A percentile compares a stretch with the other conserved stretches of the same genome.
These are phyloP conservation scores for Mylabris phalerata DNA, from an alignment of 1,140 invertebrate genomes.

Conservation along the genomic window DNA sequence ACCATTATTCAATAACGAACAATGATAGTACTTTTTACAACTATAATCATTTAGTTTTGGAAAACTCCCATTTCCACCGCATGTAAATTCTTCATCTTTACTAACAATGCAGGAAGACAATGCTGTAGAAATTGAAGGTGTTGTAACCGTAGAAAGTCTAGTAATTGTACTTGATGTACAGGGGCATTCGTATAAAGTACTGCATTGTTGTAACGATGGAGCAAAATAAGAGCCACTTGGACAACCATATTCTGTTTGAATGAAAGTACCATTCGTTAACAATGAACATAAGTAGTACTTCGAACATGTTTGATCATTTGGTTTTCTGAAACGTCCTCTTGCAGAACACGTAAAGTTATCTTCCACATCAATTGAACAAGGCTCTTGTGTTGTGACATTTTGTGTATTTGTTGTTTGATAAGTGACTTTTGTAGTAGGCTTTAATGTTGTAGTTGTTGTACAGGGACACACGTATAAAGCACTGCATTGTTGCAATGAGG, in stretches of 20 bases:
- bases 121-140: background rate
- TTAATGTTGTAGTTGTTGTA: too few species aligned
- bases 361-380: background rate
- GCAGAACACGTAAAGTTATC: conserved; percentile 1
- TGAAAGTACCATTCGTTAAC: conserved; percentile 4
- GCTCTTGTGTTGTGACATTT: too few species aligned
- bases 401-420: too few species aligned
- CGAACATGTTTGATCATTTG: conserved; percentile 4
- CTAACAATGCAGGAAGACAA: background rate
- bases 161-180: background rate
- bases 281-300: conserved; percentile 10
- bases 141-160: too few species aligned
- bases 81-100: conserved; percentile 4
- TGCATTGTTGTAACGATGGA: background rate
- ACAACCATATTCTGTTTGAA: conserved; percentile 2
- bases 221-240: background rate
- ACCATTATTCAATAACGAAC: conserved; percentile 3
- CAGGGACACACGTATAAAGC: background rate
- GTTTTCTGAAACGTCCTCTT: conserved; percentile 6
- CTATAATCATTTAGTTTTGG: background rate
- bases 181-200: background rate
- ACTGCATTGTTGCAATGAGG: background rate
- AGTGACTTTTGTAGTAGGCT: background rate
- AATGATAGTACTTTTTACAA: conserved; percentile 13
- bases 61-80: conserved; percentile 9